These are phyloP conservation scores for Melanchra persicariae DNA, from an alignment of 2,888 invertebrate genomes.

Conservation along the genomic window DNA sequence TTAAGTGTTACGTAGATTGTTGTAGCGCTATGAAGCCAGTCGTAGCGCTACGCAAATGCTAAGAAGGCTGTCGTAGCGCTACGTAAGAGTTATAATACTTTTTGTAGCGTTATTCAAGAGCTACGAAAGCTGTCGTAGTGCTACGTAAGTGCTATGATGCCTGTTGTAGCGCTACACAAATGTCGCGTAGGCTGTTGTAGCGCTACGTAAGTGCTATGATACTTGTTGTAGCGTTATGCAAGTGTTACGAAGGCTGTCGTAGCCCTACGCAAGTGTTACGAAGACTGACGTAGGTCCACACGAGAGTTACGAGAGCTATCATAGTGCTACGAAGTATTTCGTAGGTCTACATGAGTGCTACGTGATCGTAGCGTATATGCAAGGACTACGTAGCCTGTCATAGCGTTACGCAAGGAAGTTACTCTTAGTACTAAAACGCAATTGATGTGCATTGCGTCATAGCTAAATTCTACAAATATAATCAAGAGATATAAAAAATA, in stretches of 20 bases:
- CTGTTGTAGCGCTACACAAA: not conserved
- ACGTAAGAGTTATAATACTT: not conserved
- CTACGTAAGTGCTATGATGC: not conserved
- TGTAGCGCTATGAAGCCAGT: not conserved
- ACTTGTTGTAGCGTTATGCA: not conserved
- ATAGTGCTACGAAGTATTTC: not conserved
- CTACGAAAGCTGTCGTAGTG: not conserved
- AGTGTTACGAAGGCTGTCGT: not conserved
- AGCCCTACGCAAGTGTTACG: not conserved
- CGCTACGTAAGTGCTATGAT: not conserved
- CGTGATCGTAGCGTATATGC: not conserved
- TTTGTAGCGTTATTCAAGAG: not conserved
- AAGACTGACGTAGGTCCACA: not conserved
- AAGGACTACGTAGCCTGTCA: not conserved
- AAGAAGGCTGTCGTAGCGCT: not conserved
- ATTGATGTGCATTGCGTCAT: no score
- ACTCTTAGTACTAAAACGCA: not conserved
- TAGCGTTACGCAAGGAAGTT: not conserved
- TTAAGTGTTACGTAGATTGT: no score
- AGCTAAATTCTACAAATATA: not conserved
- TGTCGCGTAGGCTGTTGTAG: not conserved
- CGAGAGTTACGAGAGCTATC: not conserved
- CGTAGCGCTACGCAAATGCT: constrained; percentile 72
- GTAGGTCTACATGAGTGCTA: not conserved
- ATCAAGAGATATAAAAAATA: not conserved